Base-by-base conservation (phyloP, 2,797 vertebrate species). In the Loriculus beryllinus region DNA sequence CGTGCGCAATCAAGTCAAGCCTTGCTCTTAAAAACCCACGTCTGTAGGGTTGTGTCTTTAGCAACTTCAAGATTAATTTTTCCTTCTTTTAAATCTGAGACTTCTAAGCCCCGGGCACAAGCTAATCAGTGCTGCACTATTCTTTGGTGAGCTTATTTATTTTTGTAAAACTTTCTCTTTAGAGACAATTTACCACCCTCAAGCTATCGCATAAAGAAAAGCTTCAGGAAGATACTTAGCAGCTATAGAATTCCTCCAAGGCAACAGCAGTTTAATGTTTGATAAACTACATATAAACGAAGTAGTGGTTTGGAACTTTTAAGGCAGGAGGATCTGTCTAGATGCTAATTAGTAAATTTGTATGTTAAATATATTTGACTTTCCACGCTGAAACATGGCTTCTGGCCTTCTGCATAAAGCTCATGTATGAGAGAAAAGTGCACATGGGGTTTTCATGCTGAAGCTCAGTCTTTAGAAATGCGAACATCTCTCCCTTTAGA, bases 171-270 rank as follows among this genome's bases (percentile, higher is more conserved):
- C n/a, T 43, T 83, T 83, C 70, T 65, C 42, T 60, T 83, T 72
- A 78, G 54, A 93, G 90, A 75, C 57, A 92, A 93, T 76, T 86
- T 88, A 78, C 31, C 49, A 62, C 39, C 82, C 90, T 82, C 19
- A 65, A 92, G 91, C 80, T 89, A 48, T 9, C 81, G 42, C 72
- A 87, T 48, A 69, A 79, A 77, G 82, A 81, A 87, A 89, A 63
- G 72, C 77, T 83, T 88, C 72, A 83, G 62, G 62, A 92, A 94
- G 76, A 49, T 59, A 81, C 26, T 86, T 57, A 74, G 72, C 62
- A 94, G 49, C 57, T 69, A 68, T 1, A 40, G 48, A 86, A 37
- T 26, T 92, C 76, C 84, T 92, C 78, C 89, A 81, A 96, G 71
- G 69, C 62, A 94, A 88, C 7, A 54, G 57, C 81, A 91, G 65